Evolutionary conservation across 2,113 vertebrate species (phyloP), one percentile per base, ranked within the genome.

Genomic region (Labeo rohita): DNA sequence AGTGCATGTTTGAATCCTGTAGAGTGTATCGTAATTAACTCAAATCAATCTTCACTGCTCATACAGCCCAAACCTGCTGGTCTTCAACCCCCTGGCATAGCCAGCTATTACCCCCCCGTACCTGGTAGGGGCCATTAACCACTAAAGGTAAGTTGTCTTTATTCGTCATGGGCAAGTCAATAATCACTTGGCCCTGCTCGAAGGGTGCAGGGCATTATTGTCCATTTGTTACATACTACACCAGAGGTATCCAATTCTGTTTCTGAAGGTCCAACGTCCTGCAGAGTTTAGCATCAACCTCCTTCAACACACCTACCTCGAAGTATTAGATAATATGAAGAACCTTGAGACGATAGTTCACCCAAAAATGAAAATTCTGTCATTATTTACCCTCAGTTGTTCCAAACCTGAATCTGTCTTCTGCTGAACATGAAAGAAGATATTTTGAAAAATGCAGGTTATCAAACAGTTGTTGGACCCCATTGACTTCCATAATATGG

Each of bases 61-160:
- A 18, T 73, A 18, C 36, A 83, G 81, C 3, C 49, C 82, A 84
- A 10, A 84, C 11, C 52, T 45, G 6, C 21, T 59, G 81, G 65
- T 56, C 3, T 56, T 39, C 47, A 72, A 1, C 49, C 10, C 8
- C 47, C 16, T 0, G 45, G 39, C 6, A 23, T 15, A 13, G 45
- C 12, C 43, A 9, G 28, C 28, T 28, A 28, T 2, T 4, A 7
- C 10, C 74, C 74, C 23, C 1, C 15, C 0, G 1, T 6, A 49
- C 13, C 63, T 13, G 47, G 47, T 28, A 23, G 68, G 8, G 9
- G 50, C 3, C 12, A n/a, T 36, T 82, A 82, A 82, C 9, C 11
- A 50, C 18, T 13, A 13, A 52, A 50, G 47, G 80, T 82, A 52
- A 39, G 47, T 21, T 2, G 16, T 68, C 8, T 47, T 45, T n/a